Conservation (phyloP, 2,797 vertebrate species). For the Acipenser ruthenus region DNA sequence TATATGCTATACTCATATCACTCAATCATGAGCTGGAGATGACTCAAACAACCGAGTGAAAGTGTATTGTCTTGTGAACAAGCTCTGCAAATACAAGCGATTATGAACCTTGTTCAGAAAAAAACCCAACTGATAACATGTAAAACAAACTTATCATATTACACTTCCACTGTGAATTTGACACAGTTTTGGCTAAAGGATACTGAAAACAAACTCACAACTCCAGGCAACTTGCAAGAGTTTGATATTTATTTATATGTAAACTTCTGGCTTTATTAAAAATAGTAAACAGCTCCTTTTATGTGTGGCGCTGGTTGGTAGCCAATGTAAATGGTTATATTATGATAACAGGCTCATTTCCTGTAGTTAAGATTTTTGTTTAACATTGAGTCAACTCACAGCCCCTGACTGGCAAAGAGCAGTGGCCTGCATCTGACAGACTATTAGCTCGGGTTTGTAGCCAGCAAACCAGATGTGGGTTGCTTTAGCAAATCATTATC, state of each 20-base stretch:
- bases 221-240: conserved; percentile 31
- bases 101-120: conserved; percentile 50
- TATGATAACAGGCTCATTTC: conserved; percentile 84
- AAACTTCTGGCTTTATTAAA: conserved; percentile 52
- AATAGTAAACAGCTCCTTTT: conserved; percentile 73
- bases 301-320: conserved; percentile 60
- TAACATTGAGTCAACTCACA: conserved; percentile 70
- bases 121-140: conserved; percentile 48
- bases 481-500: conserved; percentile 89
- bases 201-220: conserved; percentile 52
- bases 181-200: conserved; percentile 40
- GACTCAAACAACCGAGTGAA: conserved; percentile 28
- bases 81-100: conserved; percentile 33
- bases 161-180: conserved; percentile 46
- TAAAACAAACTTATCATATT: conserved; percentile 50
- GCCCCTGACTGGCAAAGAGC: conserved; percentile 62
- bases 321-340: conserved; percentile 83
- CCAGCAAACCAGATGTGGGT: conserved; percentile 80
- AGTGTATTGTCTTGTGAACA: conserved; percentile 24
- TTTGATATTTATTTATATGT: conserved; percentile 47
- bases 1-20: no score
- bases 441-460: conserved; percentile 79
- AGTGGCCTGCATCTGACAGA: conserved; percentile 55
- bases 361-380: conserved; percentile 85
- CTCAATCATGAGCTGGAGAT: no score